A percentile compares a stretch with the other conserved stretches of the same genome.
Conservation (phyloP, 2,797 vertebrate species). For the Macrochelys suwanniensis region DNA sequence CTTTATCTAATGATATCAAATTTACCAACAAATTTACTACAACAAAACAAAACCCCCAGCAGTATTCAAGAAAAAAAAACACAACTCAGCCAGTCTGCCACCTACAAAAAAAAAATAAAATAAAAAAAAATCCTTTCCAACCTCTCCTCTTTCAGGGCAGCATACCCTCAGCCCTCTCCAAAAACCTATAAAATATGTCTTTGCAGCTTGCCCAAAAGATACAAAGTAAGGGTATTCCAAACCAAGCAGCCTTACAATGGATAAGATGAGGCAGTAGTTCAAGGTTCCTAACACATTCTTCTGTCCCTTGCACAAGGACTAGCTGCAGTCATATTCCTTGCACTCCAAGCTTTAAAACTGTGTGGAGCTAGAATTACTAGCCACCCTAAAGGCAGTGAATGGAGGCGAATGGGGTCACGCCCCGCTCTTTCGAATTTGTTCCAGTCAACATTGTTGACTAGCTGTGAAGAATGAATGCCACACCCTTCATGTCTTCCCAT, state of each 20-base stretch:
- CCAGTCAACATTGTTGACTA: background rate
- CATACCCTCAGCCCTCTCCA: background rate
- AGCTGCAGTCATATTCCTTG: background rate
- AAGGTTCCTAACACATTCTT: background rate
- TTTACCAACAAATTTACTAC: background rate
- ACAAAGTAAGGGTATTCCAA: background rate
- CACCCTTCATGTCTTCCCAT: background rate
- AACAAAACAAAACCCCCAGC: background rate
- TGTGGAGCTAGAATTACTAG: background rate
- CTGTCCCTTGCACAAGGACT: background rate
- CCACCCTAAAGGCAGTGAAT: background rate
- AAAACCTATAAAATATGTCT: background rate
- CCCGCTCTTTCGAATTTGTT: background rate
- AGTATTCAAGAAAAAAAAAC: background rate
- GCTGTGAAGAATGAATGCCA: background rate
- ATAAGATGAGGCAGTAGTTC: background rate
- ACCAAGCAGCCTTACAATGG: background rate
- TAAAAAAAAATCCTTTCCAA: background rate
- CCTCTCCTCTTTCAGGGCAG: background rate
- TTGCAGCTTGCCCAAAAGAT: background rate
- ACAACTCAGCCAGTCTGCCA: background rate
- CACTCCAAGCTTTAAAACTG: background rate
- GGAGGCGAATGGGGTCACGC: background rate
- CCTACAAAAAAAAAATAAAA: background rate
- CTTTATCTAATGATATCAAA: background rate